Base-by-base conservation (phyloP, 2,113 vertebrate species). In the Myrmecophaga tridactyla region DNA sequence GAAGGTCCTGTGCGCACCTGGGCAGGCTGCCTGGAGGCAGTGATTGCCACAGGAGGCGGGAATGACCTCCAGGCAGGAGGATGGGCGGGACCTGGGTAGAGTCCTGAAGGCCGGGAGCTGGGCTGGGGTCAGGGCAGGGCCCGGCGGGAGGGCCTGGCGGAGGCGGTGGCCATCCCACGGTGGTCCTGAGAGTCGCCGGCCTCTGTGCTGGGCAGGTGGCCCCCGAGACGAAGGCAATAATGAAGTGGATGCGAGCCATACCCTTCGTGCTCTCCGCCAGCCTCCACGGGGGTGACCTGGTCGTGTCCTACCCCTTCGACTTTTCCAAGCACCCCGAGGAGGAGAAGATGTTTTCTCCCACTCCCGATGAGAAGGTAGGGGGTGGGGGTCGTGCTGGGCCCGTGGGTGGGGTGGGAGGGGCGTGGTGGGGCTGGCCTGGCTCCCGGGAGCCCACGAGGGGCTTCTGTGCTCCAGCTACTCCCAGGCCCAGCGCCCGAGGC, bases 301-400 rank as follows among this genome's bases (percentile, higher is more conserved):
- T 99, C 77, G 97, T 99, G 65, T 99, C 99, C 7, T 99, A 99
- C 90, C 99, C 99, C 60, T 99, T 99, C 0, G 99, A 99, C 97
- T 99, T 99, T 96, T 99, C 99, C 20, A 98, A 96, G 96, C 98
- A 99, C 88, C 98, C 98, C 0, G 97, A 99, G 3, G 99, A 99
- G 96, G 98, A 99, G 94, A 99, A 99, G 97, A 99, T 99, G 98
- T 99, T 99, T 93, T 99, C 99, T 0, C 99, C 99, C 46, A 99
- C 99, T 1, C 99, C 99, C 0, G 99, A 99, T 10, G 99, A 99
- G 95, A 99, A 99, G 99, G 99, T 99, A 97, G 72, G 3, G 36
- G 36, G 36, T 0, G 15, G 51, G 39, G 12, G 10, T 23, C 2
- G 1, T 1, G 41, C 53, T 36, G 4, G 36, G 67, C 21, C 1